Evolutionary conservation across 1,140 invertebrate genomes (phyloP).

Genomic region (Drosophila bifasciata): DNA sequence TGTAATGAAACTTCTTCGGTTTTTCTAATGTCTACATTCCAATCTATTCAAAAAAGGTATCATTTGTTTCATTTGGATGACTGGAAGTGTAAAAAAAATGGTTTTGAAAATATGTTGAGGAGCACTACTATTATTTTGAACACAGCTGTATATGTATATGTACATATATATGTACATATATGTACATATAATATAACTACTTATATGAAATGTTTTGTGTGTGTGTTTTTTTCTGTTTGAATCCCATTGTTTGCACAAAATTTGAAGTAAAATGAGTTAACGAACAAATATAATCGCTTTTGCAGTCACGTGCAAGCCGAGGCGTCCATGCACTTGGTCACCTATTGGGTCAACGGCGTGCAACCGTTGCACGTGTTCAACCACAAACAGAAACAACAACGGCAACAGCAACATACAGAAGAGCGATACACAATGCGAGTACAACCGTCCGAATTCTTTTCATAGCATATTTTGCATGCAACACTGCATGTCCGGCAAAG

Average conservation of each 20-base stretch:
- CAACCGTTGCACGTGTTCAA: conserved; percentile 53
- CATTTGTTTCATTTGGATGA: too few species aligned
- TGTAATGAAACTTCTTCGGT: too few species aligned
- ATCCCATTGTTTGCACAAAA: conserved; percentile 71
- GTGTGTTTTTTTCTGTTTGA: conserved; percentile 4
- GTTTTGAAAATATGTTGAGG: too few species aligned
- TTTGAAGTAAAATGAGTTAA: conserved; percentile 82
- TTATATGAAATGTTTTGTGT: conserved; percentile 5
- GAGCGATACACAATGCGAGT: conserved; percentile 42
- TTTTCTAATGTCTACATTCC: too few species aligned
- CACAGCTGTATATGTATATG: too few species aligned
- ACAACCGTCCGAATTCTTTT: conserved; percentile 65
- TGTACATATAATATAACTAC: background rate
- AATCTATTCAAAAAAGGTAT: too few species aligned
- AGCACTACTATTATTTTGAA: too few species aligned
- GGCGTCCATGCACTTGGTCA: conserved; percentile 57
- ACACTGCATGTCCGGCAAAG: conserved; percentile 71
- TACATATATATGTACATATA: too few species aligned
- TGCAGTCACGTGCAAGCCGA: conserved; percentile 68
- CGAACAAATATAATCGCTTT: conserved; percentile 78
- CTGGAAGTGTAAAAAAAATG: too few species aligned
- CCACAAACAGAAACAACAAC: conserved; percentile 27
- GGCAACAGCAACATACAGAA: conserved; percentile 15
- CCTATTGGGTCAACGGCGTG: conserved; percentile 59
- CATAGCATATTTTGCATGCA: conserved; percentile 81